Evolutionary conservation across 2,888 invertebrate genomes (phyloP).

Genomic region (Strigamia maritima): DNA sequence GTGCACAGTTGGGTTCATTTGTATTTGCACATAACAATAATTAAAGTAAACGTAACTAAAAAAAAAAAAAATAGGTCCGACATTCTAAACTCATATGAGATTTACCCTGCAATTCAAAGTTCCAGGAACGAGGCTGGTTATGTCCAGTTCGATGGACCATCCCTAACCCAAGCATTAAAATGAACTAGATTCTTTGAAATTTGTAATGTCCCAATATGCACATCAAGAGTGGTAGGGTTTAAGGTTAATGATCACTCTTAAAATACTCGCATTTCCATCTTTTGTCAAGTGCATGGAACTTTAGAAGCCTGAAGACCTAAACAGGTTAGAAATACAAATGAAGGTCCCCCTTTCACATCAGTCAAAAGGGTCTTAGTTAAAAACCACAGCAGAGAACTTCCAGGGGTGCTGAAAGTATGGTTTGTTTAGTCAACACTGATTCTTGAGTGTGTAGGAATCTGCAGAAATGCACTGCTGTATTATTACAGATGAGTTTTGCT

Average conservation of each 20-base stretch:
- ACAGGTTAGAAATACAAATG: constrained; percentile 15
- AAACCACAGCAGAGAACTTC: not conserved
- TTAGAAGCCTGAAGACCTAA: not conserved
- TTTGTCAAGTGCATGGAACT: not conserved
- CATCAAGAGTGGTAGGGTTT: not conserved
- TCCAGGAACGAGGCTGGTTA: not conserved
- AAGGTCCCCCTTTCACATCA: not conserved
- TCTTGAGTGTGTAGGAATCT: not conserved
- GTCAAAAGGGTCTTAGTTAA: constrained; percentile 15
- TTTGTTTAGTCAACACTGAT: not conserved
- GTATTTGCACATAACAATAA: not conserved
- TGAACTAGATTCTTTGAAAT: not conserved
- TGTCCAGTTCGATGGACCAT: not conserved
- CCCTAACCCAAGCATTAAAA: not conserved
- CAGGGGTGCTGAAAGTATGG: constrained; percentile 2
- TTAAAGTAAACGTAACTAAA: too few relatives aligned
- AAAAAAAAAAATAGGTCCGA: too few relatives aligned
- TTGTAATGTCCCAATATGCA: not conserved
- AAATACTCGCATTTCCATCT: not conserved
- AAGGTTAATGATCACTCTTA: constrained; percentile 1
- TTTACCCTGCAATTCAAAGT: not conserved
- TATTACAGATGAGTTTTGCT: not conserved
- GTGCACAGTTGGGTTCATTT: not conserved
- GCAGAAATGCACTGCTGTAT: not conserved
- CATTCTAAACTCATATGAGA: too few relatives aligned